Evolutionary conservation across 2,888 invertebrate species (phyloP), one percentile per base, ranked within the genome.

Genomic region (Acrobeloides nanus): DNA sequence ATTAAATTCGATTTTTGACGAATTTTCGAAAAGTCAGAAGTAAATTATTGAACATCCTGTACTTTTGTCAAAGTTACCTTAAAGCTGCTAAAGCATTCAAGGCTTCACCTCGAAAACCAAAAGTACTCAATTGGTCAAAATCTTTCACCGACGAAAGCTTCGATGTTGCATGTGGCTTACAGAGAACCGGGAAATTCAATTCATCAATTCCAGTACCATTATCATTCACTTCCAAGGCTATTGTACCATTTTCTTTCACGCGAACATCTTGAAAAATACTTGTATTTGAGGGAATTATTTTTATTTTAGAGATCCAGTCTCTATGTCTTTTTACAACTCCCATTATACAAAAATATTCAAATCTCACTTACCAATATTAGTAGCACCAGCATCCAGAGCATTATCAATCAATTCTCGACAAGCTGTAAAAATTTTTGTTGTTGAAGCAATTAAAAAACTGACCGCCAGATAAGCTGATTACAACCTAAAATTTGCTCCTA

Each of bases 101-200:
- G 1, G 97, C 97, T 80, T 97, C 95, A 4, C 97, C 97, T 62
- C 97, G 82, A 75, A 97, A 97, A 3, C 97, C 97, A 79, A 90
- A 88, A 2, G 93, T 97, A 39, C 81, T 81, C 0, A 97, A 83
- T 45, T 81, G 82, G 57, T 83, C 81, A 47, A 97, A 78, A 74
- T 95, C 93, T 8, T 83, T 81, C 75, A 93, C 93, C 56, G 88
- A 83, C 51, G 78, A 78, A 38, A 97, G 77, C 76, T 97, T 97
- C 0, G 95, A 97, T 1, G 97, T 97, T 71, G 88, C 85, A 78
- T 95, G 89, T 74, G 93, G 92, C 53, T 89, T 78, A 89, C 92
- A 86, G 66, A 95, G 78, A 41, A 83, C 85, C 73, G 84, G 81
- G 76, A 92, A 88, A 75, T 93, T 87, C 18, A 27, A 15, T 72